Evolutionary conservation across 2,888 invertebrate genomes (phyloP), one percentile per base, ranked within the genome.

Genomic region (Beris chalybata): DNA sequence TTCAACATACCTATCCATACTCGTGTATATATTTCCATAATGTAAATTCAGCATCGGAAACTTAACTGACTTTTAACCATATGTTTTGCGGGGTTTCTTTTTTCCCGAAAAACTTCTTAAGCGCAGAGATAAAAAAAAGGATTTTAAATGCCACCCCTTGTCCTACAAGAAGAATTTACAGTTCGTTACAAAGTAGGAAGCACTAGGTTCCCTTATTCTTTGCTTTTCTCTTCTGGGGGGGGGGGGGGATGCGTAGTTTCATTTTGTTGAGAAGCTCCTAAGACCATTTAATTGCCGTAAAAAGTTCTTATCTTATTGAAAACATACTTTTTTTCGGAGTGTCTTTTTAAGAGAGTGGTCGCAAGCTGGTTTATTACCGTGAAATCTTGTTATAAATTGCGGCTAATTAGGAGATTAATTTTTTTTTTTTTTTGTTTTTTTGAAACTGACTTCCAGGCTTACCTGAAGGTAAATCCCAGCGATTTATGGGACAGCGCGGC

Each of bases 251-350:
- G 32, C n/a, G 50, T 44, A n/a, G 47, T 7, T 11, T 38, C 61
- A 61, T 52, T 61, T 43, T 52, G 61, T 61, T 61, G 48, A 65
- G 54, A 48, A 56, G 38, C 44, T 50, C 58, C 45, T 64, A 66
- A 66, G 66, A 66, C 66, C 56, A 64, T 66, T 69, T 69, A 69
- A 69, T 69, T 66, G 64, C 59, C 58, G 55, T 54, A 67, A 66
- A 69, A 67, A 69, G 58, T 69, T 69, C 69, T 69, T 69, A 69
- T 69, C 69, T 69, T 69, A 69, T 69, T 69, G 67, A 67, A 69
- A 67, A 59, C 67, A 69, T 69, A 67, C 67, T 65, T 56, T 65
- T 65, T 56, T 55, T 7, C 13, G 12, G 6, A 45, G 15, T 13
- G 30, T 48, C 31, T 56, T 13, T 30, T 59, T 9, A 11, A 44